phyloP scores from a whole-genome alignment of 2,888 invertebrate species.

The Sarcophaga caerulescens region DNA sequence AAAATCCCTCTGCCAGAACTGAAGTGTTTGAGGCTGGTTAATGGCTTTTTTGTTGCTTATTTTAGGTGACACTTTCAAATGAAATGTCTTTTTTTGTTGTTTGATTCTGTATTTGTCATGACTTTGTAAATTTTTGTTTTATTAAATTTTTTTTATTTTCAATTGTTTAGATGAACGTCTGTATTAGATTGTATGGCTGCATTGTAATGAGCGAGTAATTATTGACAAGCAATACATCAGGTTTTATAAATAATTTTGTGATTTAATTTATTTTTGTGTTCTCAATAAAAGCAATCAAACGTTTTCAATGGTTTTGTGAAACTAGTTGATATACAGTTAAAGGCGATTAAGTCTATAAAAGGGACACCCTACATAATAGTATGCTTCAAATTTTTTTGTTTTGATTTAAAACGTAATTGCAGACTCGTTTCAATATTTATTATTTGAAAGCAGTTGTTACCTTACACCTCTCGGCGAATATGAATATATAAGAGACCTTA shows the following conservation, averaged over 20 bases:
- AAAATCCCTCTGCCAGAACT: not conserved
- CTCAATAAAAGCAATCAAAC: too few species aligned
- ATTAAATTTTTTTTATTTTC: not conserved
- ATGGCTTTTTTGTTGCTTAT: not conserved
- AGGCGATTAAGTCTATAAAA: too few species aligned
- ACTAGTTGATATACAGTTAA: too few species aligned
- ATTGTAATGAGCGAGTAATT: constrained; percentile 28
- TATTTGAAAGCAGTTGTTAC: too few species aligned
- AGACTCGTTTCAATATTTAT: too few species aligned
- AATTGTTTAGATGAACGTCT: not conserved
- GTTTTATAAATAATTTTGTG: constrained; percentile 33
- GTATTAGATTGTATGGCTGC: not conserved
- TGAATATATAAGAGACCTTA: too few species aligned
- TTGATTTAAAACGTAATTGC: too few species aligned
- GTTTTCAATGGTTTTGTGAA: too few species aligned
- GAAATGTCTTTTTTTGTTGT: not conserved
- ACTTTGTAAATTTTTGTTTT: not conserved
- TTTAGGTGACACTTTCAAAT: not conserved
- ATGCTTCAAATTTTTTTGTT: too few species aligned
- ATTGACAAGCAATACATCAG: not conserved
- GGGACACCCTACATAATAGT: too few species aligned
- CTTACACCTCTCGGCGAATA: too few species aligned
- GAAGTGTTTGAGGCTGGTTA: not conserved
- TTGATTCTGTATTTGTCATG: constrained; percentile 11
- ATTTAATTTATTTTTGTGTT: constrained; percentile 27